Evolutionary conservation across 2,113 vertebrate species (phyloP), one percentile per base, ranked within the genome.

Genomic region (Salvelinus alpinus): DNA sequence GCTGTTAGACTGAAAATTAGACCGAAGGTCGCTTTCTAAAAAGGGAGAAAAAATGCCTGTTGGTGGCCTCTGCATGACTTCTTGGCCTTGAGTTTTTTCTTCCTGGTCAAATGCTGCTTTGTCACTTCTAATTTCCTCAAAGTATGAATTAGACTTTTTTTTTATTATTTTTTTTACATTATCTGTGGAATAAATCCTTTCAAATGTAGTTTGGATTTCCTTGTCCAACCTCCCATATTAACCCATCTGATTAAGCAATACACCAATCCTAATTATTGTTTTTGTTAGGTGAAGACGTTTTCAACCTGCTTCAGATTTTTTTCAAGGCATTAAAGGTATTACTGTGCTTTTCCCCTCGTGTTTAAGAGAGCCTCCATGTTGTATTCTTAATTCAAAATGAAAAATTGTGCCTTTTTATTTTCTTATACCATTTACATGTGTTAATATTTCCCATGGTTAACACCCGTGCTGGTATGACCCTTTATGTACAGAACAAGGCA

Each of bases 251-350:
- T 89, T 83, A 88, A 93, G 91, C 91, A 92, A 93, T 91, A 91
- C 83, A 80, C 72, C 72, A 75, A 66, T 79, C 80, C 81, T 57
- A 80, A 79, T 86, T 69, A 31, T 82, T 70, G 83, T 82, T 84
- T 76, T 75, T 64, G 78, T 78, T 75, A 78, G 75, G 78, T 87
- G 78, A 82, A 84, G 73, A 79, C 71, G 75, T 75, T 72, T 82
- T 81, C 47, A 62, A 85, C 82, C 74, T 85, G 88, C 89, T 90
- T 85, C 78, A 29, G 76, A 80, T 34, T 34, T 34, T 1, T 34
- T 74, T 95, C 93, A 94, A 94, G 94, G 92, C 92, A 96, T 96
- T 96, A 96, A 97, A 96, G 97, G 96, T 97, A 96, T 98, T 99
- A 96, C 95, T 95, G 94, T 94, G 94, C 94, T 94, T 93, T 94